phyloP scores from a whole-genome alignment of 2,888 invertebrate species.

The Tenthredo distinguenda region DNA sequence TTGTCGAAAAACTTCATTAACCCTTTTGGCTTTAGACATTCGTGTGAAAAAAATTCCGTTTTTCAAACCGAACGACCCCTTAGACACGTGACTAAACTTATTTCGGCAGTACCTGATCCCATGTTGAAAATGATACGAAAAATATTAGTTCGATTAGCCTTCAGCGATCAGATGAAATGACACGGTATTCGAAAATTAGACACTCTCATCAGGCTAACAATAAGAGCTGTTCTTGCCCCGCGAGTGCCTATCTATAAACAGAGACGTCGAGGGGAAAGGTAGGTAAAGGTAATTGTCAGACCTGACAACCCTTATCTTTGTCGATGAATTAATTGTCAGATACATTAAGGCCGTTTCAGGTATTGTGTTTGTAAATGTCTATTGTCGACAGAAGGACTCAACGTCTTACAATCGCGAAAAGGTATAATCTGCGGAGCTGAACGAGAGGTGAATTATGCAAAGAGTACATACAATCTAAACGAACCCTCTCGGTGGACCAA shows the following conservation, averaged over 20 bases:
- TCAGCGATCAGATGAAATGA: not conserved
- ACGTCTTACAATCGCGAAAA: not conserved
- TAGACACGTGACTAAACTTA: too few relatives aligned
- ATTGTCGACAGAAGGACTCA: not conserved
- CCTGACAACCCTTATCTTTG: constrained; percentile 15
- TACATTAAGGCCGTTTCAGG: not conserved
- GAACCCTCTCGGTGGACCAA: not conserved
- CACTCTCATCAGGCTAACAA: not conserved
- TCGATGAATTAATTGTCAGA: not conserved
- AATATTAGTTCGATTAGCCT: not conserved
- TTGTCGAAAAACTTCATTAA: too few relatives aligned
- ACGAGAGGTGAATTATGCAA: not conserved
- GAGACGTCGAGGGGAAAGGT: not conserved
- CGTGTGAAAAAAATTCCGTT: too few relatives aligned
- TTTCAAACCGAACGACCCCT: too few relatives aligned
- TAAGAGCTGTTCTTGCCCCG: not conserved
- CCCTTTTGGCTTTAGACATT: too few relatives aligned
- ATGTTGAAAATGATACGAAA: not conserved
- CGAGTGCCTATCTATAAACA: not conserved
- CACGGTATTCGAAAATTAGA: not conserved
- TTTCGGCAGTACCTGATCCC: too few relatives aligned
- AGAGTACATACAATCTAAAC: not conserved
- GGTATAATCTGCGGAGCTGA: not conserved
- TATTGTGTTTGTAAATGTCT: not conserved
- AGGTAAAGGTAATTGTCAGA: not conserved